Evolutionary conservation across 1,140 invertebrate species (phyloP).

Genomic region (Lordiphosa stackelbergi): DNA sequence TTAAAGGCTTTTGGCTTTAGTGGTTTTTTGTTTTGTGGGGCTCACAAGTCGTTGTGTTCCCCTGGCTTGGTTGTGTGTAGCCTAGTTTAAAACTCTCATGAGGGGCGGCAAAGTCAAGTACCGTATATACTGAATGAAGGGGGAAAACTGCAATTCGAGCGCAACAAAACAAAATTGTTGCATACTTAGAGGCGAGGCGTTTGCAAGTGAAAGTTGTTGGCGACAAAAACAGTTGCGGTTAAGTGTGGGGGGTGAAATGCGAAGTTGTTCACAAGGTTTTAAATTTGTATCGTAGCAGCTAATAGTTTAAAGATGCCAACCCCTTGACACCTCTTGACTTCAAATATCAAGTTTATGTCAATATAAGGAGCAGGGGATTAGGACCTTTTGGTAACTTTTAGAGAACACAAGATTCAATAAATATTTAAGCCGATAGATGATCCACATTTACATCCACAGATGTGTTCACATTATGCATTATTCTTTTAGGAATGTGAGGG

Average conservation of each 20-base stretch:
- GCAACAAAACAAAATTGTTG: slow-evolving; percentile 44
- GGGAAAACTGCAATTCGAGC: slow-evolving; percentile 8
- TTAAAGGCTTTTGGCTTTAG: slow-evolving; percentile 51
- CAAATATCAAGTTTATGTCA: slow-evolving; percentile 27
- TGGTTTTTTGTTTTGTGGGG: slow-evolving; percentile 22
- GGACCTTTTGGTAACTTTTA: too few relatives aligned
- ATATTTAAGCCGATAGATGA: too few relatives aligned
- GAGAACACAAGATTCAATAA: too few relatives aligned
- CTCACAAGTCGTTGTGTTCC: slow-evolving; percentile 1
- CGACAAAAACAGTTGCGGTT: slow-evolving; percentile 33
- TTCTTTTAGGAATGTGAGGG: too few relatives aligned
- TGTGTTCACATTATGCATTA: too few relatives aligned
- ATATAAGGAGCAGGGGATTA: too few relatives aligned
- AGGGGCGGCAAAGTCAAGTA: slow-evolving; percentile 27
- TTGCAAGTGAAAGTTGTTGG: slow-evolving; percentile 58
- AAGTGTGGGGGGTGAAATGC: neutral
- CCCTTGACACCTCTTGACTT: slow-evolving; percentile 29
- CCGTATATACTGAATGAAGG: slow-evolving; percentile 21
- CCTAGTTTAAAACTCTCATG: slow-evolving; percentile 5
- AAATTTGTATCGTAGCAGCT: slow-evolving; percentile 26
- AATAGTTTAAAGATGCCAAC: slow-evolving; percentile 31
- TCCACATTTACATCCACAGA: too few relatives aligned
- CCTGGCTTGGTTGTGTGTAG: neutral
- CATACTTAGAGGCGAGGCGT: slow-evolving; percentile 49
- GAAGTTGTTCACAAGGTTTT: slow-evolving; percentile 18